These are phyloP conservation scores for Phalera bucephala DNA, from an alignment of 2,888 invertebrate genomes.

Conservation along the genomic window DNA sequence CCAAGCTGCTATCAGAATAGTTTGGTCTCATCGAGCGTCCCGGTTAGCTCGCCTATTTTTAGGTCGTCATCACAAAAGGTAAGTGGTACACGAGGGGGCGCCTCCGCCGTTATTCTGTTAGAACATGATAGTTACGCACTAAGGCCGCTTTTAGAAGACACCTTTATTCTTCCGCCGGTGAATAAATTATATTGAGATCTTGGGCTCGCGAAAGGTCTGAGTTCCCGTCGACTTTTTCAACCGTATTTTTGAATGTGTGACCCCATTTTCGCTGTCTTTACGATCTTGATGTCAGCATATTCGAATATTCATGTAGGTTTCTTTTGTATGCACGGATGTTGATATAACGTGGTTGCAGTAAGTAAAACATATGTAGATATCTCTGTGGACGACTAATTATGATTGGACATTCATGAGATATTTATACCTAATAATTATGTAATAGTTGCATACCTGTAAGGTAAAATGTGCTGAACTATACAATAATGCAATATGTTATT, in stretches of 20 bases:
- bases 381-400: too few species aligned
- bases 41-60: conserved; percentile 53
- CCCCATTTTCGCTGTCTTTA: conserved; percentile 22
- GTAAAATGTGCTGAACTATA: too few species aligned
- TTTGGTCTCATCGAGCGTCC: conserved; percentile 33
- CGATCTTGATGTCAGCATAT: conserved; percentile 2
- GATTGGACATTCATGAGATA: too few species aligned
- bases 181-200: conserved; percentile 29
- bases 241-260: conserved; percentile 14
- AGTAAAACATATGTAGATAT: too few species aligned
- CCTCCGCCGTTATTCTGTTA: conserved; percentile 39
- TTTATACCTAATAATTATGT: too few species aligned
- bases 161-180: conserved; percentile 22
- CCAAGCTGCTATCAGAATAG: conserved; percentile 30
- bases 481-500: too few species aligned
- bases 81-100: conserved; percentile 47
- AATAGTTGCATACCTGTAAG: too few species aligned
- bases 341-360: too few species aligned
- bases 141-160: conserved; percentile 18
- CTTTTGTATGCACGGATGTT: too few species aligned
- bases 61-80: conserved; percentile 53
- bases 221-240: conserved; percentile 15
- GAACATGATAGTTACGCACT: conserved; percentile 31
- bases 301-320: conserved; percentile 10
- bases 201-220: conserved; percentile 20